These are phyloP conservation scores for Aptenodytes patagonicus DNA, from an alignment of 2,113 vertebrate genomes.

Conservation along the genomic window DNA sequence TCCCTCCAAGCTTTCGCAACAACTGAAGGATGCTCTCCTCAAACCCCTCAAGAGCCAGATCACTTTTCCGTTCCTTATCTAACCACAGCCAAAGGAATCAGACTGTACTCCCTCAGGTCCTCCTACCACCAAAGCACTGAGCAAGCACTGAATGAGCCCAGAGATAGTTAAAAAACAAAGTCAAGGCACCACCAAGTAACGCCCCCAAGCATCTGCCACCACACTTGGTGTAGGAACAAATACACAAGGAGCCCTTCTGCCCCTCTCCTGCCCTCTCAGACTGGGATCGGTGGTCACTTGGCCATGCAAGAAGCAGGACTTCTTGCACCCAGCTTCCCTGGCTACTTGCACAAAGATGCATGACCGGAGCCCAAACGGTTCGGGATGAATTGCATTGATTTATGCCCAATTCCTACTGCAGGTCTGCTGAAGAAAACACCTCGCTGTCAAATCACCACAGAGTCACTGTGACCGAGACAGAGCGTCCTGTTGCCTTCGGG, in stretches of 20 bases:
- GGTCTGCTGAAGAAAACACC: neutral
- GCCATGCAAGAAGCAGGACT: neutral
- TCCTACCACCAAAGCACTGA: too few relatives aligned
- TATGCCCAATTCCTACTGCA: neutral
- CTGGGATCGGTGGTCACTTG: rapidly evolving
- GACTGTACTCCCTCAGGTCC: too few relatives aligned
- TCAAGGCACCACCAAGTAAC: neutral
- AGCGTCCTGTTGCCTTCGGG: rapidly evolving
- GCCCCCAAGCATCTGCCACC: too few relatives aligned
- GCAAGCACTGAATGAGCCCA: neutral
- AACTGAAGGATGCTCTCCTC: neutral
- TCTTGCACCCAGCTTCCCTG: neutral
- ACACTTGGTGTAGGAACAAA: too few relatives aligned
- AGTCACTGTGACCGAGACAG: neutral
- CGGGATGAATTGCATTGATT: rapidly evolving
- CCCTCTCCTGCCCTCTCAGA: neutral
- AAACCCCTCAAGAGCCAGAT: neutral
- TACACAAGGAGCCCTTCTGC: neutral
- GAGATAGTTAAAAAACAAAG: neutral
- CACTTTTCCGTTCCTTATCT: neutral
- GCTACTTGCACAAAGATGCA: neutral
- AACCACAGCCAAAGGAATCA: rapidly evolving
- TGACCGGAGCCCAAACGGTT: rapidly evolving
- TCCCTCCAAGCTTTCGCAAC: neutral
- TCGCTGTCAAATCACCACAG: rapidly evolving